Evolutionary conservation across 2,113 vertebrate species (phyloP), one percentile per base, ranked within the genome.

Genomic region (Chlorocebus sabaeus): DNA sequence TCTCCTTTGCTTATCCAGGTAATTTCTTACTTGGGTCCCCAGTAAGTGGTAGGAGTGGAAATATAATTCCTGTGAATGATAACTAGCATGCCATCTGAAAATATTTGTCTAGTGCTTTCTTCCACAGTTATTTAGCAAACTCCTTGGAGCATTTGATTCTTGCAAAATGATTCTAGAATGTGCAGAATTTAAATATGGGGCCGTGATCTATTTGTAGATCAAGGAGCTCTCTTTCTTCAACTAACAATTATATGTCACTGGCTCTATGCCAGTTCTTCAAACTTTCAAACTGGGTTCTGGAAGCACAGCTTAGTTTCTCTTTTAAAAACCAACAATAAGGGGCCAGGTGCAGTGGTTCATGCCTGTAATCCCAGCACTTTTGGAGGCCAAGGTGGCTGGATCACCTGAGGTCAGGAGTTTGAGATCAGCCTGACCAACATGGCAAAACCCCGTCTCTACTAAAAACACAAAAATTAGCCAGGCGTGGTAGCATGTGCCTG

Each of bases 91-190:
- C 3, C 64, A 57, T 64, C 40, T 78, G 73, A 83, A 70, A 93
- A 61, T 91, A 73, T 89, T 90, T 75, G 64, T 61, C 59, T 38
- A 32, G 38, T 80, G 23, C 40, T 95, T 75, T 91, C 55, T 43
- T 96, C 86, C 32, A 43, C 27, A 80, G 40, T 68, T 76, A 83
- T 43, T 70, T 94, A 93, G 61, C 67, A 91, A 93, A 93, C 90
- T 82, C 50, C 32, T 95, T 43, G 84, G 83, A 89, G 40, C 72
- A 70, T 43, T 5, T 61, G n/a, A 89, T 59, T 90, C 72, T 84
- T 78, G 3, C 16, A 88, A 81, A 85, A 95, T 52, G 59, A 25
- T 88, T 76, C 38, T 75, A 40, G 2, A 38, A 12, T 52, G 23
- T 23, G 3, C 68, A 86, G 59, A 95, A 94, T 89, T 88, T 96